Evolutionary conservation across 1,140 invertebrate genomes (phyloP).

Genomic region (Amphibalanus amphitrite): DNA sequence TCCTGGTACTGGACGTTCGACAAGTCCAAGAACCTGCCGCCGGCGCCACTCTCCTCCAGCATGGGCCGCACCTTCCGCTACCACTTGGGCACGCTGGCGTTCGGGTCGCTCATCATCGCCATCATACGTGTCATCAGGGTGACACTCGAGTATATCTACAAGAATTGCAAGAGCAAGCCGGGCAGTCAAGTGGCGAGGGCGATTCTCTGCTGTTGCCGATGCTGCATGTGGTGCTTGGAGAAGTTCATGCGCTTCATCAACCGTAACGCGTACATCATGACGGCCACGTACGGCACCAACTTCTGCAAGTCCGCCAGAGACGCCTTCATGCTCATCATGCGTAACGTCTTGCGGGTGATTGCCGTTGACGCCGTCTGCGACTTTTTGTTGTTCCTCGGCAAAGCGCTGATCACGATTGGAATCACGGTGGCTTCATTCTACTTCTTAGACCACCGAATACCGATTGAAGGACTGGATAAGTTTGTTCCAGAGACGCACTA

Average conservation of each 20-base stretch:
- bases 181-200: conserved; percentile 37
- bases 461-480: neutral
- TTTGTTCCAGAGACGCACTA: conserved; percentile 34
- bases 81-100: conserved; percentile 82
- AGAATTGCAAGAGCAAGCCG: conserved; percentile 53
- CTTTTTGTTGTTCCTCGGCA: conserved; percentile 76
- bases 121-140: conserved; percentile 72
- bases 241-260: conserved; percentile 79
- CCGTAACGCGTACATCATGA: conserved; percentile 81
- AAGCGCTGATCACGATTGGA: conserved; percentile 55
- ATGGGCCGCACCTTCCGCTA: conserved; percentile 55
- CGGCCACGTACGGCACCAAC: conserved; percentile 64
- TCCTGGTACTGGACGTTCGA: conserved; percentile 89
- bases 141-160: conserved; percentile 66
- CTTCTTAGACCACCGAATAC: conserved; percentile 13
- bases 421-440: conserved; percentile 23
- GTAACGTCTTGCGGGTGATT: conserved; percentile 43
- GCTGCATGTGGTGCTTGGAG: conserved; percentile 75
- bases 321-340: conserved; percentile 13
- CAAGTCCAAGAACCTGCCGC: conserved; percentile 60
- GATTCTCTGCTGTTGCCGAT: conserved; percentile 68
- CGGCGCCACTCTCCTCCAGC: conserved; percentile 52
- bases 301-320: conserved; percentile 65
- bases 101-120: conserved; percentile 79
- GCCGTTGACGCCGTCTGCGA: conserved; percentile 74